Evolutionary conservation across 2,797 vertebrate species (phyloP).

Genomic region (Pagetopsis macropterus): DNA sequence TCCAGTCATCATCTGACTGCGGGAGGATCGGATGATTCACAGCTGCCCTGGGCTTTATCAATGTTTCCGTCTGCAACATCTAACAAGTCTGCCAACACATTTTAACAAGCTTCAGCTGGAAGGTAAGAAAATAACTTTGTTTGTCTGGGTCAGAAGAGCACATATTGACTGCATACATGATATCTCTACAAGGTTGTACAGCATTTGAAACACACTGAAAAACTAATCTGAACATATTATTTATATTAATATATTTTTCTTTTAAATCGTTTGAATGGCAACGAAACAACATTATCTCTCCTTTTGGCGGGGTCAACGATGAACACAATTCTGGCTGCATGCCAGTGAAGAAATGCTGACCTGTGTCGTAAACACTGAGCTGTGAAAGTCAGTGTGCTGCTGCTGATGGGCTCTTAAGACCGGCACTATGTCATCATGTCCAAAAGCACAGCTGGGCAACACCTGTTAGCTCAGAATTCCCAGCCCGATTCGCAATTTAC

Average conservation of each 20-base stretch:
- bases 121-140: slow-evolving; percentile 46
- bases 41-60: slow-evolving; percentile 62
- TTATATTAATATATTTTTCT: neutral
- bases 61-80: slow-evolving; percentile 62
- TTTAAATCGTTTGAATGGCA: slow-evolving; percentile 27
- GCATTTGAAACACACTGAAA: slow-evolving; percentile 16
- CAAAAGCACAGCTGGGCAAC: slow-evolving; percentile 78
- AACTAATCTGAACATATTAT: neutral
- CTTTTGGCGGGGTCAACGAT: slow-evolving; percentile 51
- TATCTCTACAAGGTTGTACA: slow-evolving; percentile 9
- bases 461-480: slow-evolving; percentile 71
- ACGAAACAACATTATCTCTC: slow-evolving; percentile 37
- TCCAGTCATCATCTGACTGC: slow-evolving; percentile 47
- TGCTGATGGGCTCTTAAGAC: slow-evolving; percentile 75
- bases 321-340: slow-evolving; percentile 61
- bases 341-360: slow-evolving; percentile 75
- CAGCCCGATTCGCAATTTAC: slow-evolving; percentile 66
- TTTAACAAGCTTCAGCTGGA: slow-evolving; percentile 56
- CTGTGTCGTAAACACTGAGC: slow-evolving; percentile 76
- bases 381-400: slow-evolving; percentile 79
- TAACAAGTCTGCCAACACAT: slow-evolving; percentile 61
- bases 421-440: slow-evolving; percentile 70
- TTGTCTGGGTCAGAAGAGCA: slow-evolving; percentile 19
- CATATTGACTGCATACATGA: slow-evolving; percentile 22
- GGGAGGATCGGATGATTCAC: slow-evolving; percentile 60